Conservation (phyloP, 35 echinoderm and acorn worm species). For the Apostichopus parvimensis region DNA sequence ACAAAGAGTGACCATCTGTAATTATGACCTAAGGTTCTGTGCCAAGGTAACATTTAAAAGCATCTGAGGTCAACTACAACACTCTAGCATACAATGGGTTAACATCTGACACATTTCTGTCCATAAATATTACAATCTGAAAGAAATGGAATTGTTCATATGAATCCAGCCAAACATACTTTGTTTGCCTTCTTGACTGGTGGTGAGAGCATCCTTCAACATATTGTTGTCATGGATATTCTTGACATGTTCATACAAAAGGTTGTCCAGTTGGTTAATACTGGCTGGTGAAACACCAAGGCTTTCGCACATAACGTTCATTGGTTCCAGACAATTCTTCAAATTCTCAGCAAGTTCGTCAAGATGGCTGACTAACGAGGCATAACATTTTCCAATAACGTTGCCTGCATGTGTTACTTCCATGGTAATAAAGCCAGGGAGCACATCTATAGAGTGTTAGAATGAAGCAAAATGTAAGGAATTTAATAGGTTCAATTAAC, state of each 20-base stretch:
- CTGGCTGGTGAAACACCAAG: constrained; percentile 69
- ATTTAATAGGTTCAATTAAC: not conserved
- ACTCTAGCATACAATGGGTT: too few species aligned
- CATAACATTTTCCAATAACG: not conserved
- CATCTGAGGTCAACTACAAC: too few species aligned
- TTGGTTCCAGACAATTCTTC: constrained; percentile 42
- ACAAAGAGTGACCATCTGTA: too few species aligned
- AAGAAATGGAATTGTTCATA: too few species aligned
- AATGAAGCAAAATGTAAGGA: not conserved
- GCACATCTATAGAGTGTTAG: not conserved
- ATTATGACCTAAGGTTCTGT: too few species aligned
- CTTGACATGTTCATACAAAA: constrained; percentile 67
- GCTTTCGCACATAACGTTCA: constrained; percentile 74
- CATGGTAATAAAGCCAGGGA: not conserved
- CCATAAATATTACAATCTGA: too few species aligned
- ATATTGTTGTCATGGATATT: not conserved
- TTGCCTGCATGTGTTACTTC: not conserved
- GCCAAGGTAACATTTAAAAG: too few species aligned
- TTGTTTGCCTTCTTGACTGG: constrained; percentile 37
- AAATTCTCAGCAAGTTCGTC: constrained; percentile 53
- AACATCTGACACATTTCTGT: too few species aligned
- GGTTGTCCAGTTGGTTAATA: constrained; percentile 73
- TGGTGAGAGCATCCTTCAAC: constrained; percentile 33
- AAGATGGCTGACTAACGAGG: constrained; percentile 12
- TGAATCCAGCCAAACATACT: not conserved